These are phyloP conservation scores for Steinernema khuongi DNA, from an alignment of 1,140 invertebrate species.

Conservation along the genomic window DNA sequence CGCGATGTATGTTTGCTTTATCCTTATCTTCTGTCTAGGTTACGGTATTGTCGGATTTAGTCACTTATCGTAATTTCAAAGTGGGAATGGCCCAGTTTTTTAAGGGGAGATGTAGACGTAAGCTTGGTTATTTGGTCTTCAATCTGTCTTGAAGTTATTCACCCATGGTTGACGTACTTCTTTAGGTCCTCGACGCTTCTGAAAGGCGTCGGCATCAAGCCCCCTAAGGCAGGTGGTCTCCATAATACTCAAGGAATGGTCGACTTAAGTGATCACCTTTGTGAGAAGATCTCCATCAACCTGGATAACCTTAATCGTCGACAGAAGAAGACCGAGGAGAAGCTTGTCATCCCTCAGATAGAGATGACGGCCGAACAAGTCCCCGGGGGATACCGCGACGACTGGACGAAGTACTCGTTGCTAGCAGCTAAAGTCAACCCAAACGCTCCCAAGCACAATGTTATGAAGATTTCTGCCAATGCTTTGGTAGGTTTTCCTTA, in stretches of 20 bases:
- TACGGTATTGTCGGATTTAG: too few species aligned
- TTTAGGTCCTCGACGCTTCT: not conserved
- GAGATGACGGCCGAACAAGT: not conserved
- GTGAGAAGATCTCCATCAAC: not conserved
- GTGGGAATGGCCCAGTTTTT: too few species aligned
- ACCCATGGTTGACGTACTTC: not conserved
- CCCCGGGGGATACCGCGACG: not conserved
- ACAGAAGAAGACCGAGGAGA: not conserved
- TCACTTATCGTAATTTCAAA: too few species aligned
- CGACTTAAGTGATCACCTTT: not conserved
- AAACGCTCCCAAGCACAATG: conserved; percentile 1
- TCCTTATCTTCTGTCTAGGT: not conserved
- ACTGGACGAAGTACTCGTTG: not conserved
- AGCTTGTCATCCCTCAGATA: not conserved
- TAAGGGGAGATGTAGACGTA: too few species aligned
- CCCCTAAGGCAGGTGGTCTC: not conserved
- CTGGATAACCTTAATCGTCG: not conserved
- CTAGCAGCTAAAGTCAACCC: conserved; percentile 1
- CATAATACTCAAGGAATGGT: not conserved
- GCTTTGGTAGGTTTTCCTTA: not conserved
- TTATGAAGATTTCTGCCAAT: not conserved
- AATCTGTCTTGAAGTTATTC: not conserved
- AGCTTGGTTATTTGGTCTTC: not conserved
- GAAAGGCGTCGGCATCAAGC: not conserved
- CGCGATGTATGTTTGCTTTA: not conserved